Evolutionary conservation across 2,888 invertebrate genomes (phyloP).

Genomic region (Clusia tigrina): DNA sequence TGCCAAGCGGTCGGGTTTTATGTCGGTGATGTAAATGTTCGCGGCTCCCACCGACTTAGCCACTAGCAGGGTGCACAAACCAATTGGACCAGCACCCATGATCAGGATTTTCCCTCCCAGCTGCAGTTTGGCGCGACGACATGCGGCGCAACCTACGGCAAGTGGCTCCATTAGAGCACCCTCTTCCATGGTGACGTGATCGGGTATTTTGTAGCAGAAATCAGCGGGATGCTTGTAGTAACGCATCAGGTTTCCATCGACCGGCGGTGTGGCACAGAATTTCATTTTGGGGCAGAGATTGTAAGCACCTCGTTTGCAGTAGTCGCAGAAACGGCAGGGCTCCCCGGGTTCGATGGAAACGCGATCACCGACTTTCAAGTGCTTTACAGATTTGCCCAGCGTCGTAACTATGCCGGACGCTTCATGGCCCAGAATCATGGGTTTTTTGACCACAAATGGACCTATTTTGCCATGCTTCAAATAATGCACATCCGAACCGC

Average conservation of each 20-base stretch:
- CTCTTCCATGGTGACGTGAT: conserved; percentile 89
- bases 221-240: conserved; percentile 91
- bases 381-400: conserved; percentile 75
- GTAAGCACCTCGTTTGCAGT: conserved; percentile 87
- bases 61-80: conserved; percentile 79
- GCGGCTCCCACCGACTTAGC: conserved; percentile 88
- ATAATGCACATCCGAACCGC: conserved; percentile 96
- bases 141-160: conserved; percentile 93
- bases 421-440: conserved; percentile 97
- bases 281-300: conserved; percentile 87
- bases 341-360: conserved; percentile 96
- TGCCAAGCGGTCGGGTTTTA: conserved; percentile 69
- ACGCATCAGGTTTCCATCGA: conserved; percentile 85
- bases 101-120: conserved; percentile 78
- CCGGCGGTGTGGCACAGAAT: conserved; percentile 96
- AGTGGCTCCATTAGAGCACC: conserved; percentile 93
- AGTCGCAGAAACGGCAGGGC: conserved; percentile 82
- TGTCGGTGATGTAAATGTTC: conserved; percentile 77
- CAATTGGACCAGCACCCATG: conserved; percentile 89
- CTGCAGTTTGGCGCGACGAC: conserved; percentile 80
- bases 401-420: conserved; percentile 82
- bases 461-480: conserved; percentile 85
- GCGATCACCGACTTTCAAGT: conserved; percentile 81
- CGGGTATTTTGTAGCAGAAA: conserved; percentile 88
- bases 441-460: conserved; percentile 82